Evolutionary conservation across 35 echinoderm and acorn worm species (phyloP).

Genomic region (Apostichopus parvimensis): DNA sequence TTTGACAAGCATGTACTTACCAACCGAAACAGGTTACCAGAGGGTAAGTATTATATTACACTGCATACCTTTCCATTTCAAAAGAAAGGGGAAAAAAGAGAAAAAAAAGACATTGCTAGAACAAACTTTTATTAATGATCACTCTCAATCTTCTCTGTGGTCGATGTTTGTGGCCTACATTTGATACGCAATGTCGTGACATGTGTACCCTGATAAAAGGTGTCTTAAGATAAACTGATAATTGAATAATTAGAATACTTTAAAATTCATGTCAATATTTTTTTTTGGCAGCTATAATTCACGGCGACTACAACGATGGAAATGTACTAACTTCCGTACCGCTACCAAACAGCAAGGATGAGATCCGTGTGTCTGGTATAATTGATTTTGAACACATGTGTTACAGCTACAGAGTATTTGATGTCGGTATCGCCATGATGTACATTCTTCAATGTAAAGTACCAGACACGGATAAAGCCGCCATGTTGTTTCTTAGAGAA

Average conservation of each 20-base stretch:
- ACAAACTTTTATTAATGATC: too few species aligned
- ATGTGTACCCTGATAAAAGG: too few species aligned
- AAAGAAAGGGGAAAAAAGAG: too few species aligned
- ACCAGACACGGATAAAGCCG: background rate
- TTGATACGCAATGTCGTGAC: too few species aligned
- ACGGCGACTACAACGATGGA: conserved; percentile 15
- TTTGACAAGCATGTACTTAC: background rate
- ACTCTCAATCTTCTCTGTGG: too few species aligned
- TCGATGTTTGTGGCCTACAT: too few species aligned
- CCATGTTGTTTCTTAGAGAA: background rate
- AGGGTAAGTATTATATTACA: background rate
- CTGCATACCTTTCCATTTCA: too few species aligned
- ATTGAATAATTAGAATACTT: too few species aligned
- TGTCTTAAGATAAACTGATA: too few species aligned
- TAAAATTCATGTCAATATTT: too few species aligned
- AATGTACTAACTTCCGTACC: background rate
- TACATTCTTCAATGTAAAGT: conserved; percentile 5
- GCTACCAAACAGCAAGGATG: background rate
- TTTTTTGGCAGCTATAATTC: background rate
- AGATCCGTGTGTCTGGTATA: background rate
- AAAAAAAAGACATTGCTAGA: too few species aligned
- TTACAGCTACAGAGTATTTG: background rate
- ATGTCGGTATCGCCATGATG: conserved; percentile 8
- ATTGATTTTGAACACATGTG: background rate
- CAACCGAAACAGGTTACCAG: background rate